Conservation (phyloP, 1,140 invertebrate species). For the Melanaphis sacchari region DNA sequence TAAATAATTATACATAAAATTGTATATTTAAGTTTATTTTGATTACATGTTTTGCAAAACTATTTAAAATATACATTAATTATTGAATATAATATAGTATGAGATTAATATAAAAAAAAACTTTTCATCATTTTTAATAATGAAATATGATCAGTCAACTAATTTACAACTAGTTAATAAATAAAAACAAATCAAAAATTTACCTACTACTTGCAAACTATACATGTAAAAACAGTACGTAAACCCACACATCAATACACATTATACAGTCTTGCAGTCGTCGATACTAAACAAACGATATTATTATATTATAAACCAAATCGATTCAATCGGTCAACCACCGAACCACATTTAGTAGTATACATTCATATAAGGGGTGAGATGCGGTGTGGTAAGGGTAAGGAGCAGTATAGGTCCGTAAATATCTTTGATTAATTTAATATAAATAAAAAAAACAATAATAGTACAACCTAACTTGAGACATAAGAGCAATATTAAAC, state of each 20-base stretch:
- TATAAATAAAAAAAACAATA: background rate
- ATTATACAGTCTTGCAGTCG: background rate
- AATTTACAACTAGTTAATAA: background rate
- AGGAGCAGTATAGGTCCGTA: background rate
- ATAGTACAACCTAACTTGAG: background rate
- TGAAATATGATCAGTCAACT: background rate
- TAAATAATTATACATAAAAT: too few relatives aligned
- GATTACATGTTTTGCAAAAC: background rate
- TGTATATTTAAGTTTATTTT: background rate
- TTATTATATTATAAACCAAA: background rate
- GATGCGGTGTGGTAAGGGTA: background rate
- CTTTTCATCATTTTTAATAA: background rate
- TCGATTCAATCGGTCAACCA: background rate
- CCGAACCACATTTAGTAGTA: background rate
- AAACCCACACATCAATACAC: background rate
- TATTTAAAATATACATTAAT: too few relatives aligned
- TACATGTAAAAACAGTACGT: background rate
- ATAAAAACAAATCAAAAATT: background rate
- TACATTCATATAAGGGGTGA: background rate
- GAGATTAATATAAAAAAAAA: background rate
- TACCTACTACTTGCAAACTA: background rate
- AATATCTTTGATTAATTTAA: background rate
- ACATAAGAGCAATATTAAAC: background rate
- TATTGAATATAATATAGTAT: background rate
- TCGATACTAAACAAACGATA: background rate